phyloP scores from a whole-genome alignment of 2,113 vertebrate genomes.

The Accipiter cooperii region DNA sequence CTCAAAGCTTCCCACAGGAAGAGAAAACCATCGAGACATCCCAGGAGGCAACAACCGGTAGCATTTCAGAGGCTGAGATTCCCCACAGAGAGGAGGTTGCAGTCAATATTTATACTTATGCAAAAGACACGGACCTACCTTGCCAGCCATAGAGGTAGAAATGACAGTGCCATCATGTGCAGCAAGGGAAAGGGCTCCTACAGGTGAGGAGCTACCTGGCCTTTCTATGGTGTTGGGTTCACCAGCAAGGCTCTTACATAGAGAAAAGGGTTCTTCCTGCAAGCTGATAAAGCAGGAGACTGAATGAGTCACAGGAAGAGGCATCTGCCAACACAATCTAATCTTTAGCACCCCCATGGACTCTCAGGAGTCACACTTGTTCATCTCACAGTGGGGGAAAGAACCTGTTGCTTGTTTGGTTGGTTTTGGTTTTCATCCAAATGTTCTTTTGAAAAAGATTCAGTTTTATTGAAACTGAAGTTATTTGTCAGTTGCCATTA shows the following conservation, averaged over 20 bases:
- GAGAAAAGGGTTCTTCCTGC: neutral
- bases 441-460: neutral
- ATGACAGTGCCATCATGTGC: rapidly evolving
- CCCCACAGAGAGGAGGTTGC: neutral
- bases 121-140: neutral
- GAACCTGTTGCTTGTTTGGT: neutral
- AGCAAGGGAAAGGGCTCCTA: neutral
- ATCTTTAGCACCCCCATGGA: rapidly evolving
- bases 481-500: neutral
- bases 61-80: neutral
- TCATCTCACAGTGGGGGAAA: neutral
- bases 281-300: neutral
- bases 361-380: neutral
- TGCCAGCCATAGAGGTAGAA: neutral
- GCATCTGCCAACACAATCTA: neutral
- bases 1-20: neutral
- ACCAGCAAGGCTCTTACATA: neutral
- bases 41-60: neutral
- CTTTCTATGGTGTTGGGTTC: neutral
- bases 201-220: neutral
- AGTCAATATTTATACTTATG: neutral
- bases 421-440: neutral
- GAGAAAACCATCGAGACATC: neutral
- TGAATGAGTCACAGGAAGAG: neutral
- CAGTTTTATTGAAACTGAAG: neutral